These are phyloP conservation scores for Onchidella celtica DNA, from an alignment of 2,888 invertebrate species.

Conservation along the genomic window DNA sequence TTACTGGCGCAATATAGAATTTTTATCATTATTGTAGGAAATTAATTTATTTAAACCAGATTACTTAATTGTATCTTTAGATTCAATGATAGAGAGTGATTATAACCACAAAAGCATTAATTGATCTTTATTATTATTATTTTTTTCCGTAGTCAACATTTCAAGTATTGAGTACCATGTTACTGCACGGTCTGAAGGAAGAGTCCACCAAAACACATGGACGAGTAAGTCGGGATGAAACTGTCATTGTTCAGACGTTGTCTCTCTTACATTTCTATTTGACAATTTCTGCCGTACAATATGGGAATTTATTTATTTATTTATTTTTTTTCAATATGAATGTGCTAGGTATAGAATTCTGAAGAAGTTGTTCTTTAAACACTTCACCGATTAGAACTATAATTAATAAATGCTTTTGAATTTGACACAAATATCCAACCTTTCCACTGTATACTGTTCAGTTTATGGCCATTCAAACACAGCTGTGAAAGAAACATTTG, in stretches of 20 bases:
- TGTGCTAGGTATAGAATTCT: too few species aligned
- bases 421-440: too few species aligned
- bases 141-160: neutral
- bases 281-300: neutral
- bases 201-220: slow-evolving; percentile 1
- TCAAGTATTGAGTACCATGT: slow-evolving; percentile 3
- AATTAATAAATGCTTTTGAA: too few species aligned
- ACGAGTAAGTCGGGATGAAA: neutral
- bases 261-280: neutral
- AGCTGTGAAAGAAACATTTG: too few species aligned
- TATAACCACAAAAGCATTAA: neutral
- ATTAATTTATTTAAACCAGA: neutral
- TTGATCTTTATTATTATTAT: neutral
- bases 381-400: too few species aligned
- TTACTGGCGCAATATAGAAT: too few species aligned
- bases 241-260: too few species aligned
- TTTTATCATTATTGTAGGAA: neutral
- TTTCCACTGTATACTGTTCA: too few species aligned
- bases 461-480: too few species aligned
- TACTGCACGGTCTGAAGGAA: slow-evolving; percentile 14
- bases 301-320: neutral
- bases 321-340: too few species aligned
- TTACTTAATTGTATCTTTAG: neutral
- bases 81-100: neutral
- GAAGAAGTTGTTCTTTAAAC: too few species aligned